phyloP scores from a whole-genome alignment of 2,888 invertebrate genomes.

The Galerucella pusilla region DNA sequence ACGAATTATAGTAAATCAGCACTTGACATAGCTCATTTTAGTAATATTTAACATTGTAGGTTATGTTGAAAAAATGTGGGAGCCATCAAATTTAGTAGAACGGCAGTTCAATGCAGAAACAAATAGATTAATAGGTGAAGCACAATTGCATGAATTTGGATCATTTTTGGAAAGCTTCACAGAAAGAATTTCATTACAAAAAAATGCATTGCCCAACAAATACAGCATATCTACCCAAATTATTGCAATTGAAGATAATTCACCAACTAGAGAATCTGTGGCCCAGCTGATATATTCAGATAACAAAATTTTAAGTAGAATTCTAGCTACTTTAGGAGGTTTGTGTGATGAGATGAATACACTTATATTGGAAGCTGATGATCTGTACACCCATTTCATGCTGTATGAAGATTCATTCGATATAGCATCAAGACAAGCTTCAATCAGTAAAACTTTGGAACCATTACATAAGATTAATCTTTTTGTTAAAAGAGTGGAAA shows the following conservation, averaged over 20 bases:
- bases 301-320: constrained; percentile 82
- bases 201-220: constrained; percentile 57
- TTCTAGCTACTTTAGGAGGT: constrained; percentile 82
- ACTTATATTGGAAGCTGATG: constrained; percentile 75
- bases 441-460: constrained; percentile 70
- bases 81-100: constrained; percentile 58
- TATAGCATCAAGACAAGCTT: constrained; percentile 54
- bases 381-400: constrained; percentile 72
- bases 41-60: not conserved
- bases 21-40: not conserved
- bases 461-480: constrained; percentile 74
- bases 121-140: constrained; percentile 67
- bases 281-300: constrained; percentile 83
- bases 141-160: constrained; percentile 68
- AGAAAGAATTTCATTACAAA: constrained; percentile 57
- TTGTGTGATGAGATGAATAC: constrained; percentile 81
- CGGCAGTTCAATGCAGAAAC: constrained; percentile 63
- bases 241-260: constrained; percentile 50
- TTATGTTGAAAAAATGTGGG: constrained; percentile 55
- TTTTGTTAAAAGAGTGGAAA: constrained; percentile 77
- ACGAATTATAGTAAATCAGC: not conserved
- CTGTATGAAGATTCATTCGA: constrained; percentile 73
- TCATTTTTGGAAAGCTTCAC: constrained; percentile 67
- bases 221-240: constrained; percentile 49
- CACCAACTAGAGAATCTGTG: constrained; percentile 72